Evolutionary conservation across 2,113 vertebrate species (phyloP).

Genomic region (Gambusia holbrooki): DNA sequence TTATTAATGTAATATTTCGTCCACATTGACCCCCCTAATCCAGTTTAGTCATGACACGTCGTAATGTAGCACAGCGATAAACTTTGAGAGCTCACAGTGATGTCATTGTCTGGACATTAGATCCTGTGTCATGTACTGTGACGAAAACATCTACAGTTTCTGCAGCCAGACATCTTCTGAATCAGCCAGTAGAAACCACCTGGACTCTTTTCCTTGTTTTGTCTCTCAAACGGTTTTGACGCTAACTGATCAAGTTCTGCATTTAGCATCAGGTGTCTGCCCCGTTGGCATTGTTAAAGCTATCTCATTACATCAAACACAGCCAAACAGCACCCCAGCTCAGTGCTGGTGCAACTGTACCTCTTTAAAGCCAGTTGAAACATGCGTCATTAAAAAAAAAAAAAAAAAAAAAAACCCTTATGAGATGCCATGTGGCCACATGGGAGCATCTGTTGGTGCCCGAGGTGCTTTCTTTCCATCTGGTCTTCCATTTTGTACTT

Average conservation of each 20-base stretch:
- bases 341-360: background rate
- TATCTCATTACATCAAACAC: conserved; percentile 44
- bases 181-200: conserved; percentile 10
- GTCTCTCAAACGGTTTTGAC: conserved; percentile 9
- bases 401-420: conserved; percentile 9
- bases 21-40: too few species aligned
- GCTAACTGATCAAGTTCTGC: conserved; percentile 50
- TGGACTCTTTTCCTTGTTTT: background rate
- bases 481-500: conserved; percentile 63
- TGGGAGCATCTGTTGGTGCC: conserved; percentile 61
- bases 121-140: conserved; percentile 20
- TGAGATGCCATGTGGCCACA: conserved; percentile 41
- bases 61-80: conserved; percentile 19
- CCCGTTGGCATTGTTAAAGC: conserved; percentile 24
- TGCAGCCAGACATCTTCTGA: conserved; percentile 22
- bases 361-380: conserved; percentile 1
- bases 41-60: background rate
- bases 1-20: background rate
- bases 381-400: conserved; percentile 6
- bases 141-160: conserved; percentile 22
- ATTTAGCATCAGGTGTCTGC: conserved; percentile 56
- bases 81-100: conserved; percentile 42
- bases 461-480: conserved; percentile 52
- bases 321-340: background rate
- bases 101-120: conserved; percentile 26